Base-by-base conservation (phyloP, 2,888 invertebrate species). In the Ferdinandea cuprea region DNA sequence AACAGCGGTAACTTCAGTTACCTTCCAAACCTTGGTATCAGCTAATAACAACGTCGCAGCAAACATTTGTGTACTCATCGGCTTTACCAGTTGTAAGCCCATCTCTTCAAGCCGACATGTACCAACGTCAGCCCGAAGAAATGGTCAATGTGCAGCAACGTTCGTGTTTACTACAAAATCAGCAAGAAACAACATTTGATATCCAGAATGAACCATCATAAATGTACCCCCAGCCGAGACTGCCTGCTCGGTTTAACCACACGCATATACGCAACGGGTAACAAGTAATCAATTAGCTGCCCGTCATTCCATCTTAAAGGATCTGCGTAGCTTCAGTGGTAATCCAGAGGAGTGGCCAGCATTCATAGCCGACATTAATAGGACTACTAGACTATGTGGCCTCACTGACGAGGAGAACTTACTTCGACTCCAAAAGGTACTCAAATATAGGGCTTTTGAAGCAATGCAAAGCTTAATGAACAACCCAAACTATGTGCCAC, bases 391-490 rank as follows among this genome's bases (percentile, higher is more conserved):
- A 9, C 30, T 66, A 0, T 66, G 66, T 3, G 42, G 52, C 2
- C 54, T 68, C 9, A 30, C 19, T 0, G 66, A 54, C 9, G 66
- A 68, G 32, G 54, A 68, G 11, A 68, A 68, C 7, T 21, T 54
- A 21, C 28, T 54, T 8, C 52, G 66, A 13, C 30, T 54, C 9
- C 68, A 68, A 13, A 68, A 21, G 9, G 35, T 44, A 0, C 30
- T 66, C 5, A 68, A 56, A n/a, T 54, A 44, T 1, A 54, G 54
- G 40, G 44, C 68, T 0, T 19, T 68, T 1, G 54, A 44, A 21
- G 68, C 54, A 0, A 44, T 68, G 7, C 28, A 56, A 54, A 25
- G 25, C 5, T 25, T 25, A 25, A 25, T 25, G 2, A 25, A 25
- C 25, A 25, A 25, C 2, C 32, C 54, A 5, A 68, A 32, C 25